Conservation (phyloP, 2,888 invertebrate genomes). For the Eristalinus aeneus region DNA sequence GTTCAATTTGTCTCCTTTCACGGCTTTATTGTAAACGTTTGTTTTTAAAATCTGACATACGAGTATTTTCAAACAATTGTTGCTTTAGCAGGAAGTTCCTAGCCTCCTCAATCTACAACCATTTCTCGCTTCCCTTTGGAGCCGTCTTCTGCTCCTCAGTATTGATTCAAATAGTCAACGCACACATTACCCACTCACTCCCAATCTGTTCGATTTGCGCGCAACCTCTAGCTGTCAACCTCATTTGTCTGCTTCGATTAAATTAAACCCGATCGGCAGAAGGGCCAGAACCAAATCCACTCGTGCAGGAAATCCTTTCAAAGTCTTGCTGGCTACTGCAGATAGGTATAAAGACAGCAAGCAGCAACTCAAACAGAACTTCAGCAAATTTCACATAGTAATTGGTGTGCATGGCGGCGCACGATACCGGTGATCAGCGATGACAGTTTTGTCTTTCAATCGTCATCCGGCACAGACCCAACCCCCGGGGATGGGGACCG, state of each 20-base stretch:
- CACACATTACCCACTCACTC: neutral
- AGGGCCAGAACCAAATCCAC: constrained; percentile 6
- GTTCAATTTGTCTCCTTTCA: too few species aligned
- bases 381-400: constrained; percentile 64
- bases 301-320: neutral
- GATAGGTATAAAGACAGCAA: neutral
- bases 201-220: neutral
- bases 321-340: neutral
- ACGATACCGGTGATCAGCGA: constrained; percentile 37
- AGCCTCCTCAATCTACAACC: too few species aligned
- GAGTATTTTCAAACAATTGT: too few species aligned
- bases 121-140: too few species aligned
- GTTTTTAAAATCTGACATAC: too few species aligned
- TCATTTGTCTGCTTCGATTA: constrained; percentile 66
- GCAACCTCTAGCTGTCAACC: constrained; percentile 45
- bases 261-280: constrained; percentile 57
- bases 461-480: constrained; percentile 16
- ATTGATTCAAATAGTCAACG: too few species aligned
- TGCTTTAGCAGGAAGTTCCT: too few species aligned
- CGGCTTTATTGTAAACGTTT: too few species aligned
- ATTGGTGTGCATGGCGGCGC: constrained; percentile 63
- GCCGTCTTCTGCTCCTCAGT: too few species aligned
- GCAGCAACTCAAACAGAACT: constrained; percentile 8
- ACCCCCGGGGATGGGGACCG: neutral
- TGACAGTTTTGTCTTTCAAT: constrained; percentile 29